phyloP scores from a whole-genome alignment of 2,113 vertebrate genomes.

The Pelmatolapia mariae region DNA sequence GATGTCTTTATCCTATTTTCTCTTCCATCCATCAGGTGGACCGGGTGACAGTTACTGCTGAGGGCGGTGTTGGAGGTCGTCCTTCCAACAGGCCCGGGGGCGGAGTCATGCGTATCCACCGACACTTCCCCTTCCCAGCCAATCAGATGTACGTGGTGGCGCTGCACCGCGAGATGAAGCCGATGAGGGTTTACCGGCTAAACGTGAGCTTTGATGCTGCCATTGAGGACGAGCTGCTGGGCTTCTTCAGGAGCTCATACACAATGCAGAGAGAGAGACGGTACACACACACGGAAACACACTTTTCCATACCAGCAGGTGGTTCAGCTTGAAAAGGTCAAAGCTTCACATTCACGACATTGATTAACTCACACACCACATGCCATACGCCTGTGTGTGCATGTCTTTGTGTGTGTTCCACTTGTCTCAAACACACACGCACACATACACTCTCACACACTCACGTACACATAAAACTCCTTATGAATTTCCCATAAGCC shows the following conservation, averaged over 20 bases:
- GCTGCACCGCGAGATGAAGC: conserved; percentile 86
- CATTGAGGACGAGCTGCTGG: conserved; percentile 91
- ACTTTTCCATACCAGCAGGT: conserved; percentile 52
- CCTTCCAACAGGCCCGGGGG: conserved; percentile 73
- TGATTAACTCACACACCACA: conserved; percentile 40
- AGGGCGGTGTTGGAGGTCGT: conserved; percentile 54
- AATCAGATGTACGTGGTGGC: conserved; percentile 89
- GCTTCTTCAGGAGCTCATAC: conserved; percentile 95
- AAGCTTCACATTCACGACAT: conserved; percentile 50
- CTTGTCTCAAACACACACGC: not conserved
- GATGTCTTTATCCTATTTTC: not conserved
- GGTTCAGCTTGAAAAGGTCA: conserved; percentile 58
- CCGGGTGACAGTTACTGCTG: conserved; percentile 79
- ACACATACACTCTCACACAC: not conserved
- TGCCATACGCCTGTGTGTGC: not conserved
- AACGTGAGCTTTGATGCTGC: conserved; percentile 87
- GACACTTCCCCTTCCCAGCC: conserved; percentile 80
- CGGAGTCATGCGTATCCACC: conserved; percentile 79
- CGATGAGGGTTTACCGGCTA: conserved; percentile 81
- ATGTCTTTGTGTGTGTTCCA: conserved; percentile 1
- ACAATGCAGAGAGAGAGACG: conserved; percentile 83
- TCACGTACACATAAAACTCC: not conserved
- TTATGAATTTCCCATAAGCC: not conserved
- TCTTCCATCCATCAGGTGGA: conserved; percentile 63
- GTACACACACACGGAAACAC: conserved; percentile 51